Evolutionary conservation across 2,888 invertebrate species (phyloP).

Genomic region (Tipula lateralis): DNA sequence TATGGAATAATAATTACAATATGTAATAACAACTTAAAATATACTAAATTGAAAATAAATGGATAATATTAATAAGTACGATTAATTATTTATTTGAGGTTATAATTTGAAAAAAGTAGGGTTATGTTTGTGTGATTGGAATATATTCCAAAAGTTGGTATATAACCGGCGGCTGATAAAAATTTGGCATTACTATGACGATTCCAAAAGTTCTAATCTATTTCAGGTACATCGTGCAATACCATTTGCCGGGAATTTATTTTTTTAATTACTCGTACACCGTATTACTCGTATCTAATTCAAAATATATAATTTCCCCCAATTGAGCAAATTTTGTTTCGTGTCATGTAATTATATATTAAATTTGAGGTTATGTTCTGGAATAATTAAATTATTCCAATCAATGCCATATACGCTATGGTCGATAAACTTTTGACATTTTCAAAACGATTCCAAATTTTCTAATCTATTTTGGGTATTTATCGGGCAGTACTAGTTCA

Average conservation of each 20-base stretch:
- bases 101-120: neutral
- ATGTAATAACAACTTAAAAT: neutral
- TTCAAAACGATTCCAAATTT: neutral
- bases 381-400: neutral
- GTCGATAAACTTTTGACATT: neutral
- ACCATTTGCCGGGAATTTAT: neutral
- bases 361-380: neutral
- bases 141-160: neutral
- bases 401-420: neutral
- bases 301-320: neutral
- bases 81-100: neutral
- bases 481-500: neutral
- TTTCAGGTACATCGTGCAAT: neutral
- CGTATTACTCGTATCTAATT: neutral
- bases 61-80: neutral
- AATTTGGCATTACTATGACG: neutral
- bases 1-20: neutral
- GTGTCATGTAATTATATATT: neutral
- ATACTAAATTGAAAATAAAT: neutral
- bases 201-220: neutral
- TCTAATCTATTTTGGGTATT: neutral
- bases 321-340: neutral
- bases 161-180: neutral
- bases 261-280: neutral
- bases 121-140: neutral